phyloP scores from a whole-genome alignment of 2,888 invertebrate genomes.

The Cheilosia vulpina region DNA sequence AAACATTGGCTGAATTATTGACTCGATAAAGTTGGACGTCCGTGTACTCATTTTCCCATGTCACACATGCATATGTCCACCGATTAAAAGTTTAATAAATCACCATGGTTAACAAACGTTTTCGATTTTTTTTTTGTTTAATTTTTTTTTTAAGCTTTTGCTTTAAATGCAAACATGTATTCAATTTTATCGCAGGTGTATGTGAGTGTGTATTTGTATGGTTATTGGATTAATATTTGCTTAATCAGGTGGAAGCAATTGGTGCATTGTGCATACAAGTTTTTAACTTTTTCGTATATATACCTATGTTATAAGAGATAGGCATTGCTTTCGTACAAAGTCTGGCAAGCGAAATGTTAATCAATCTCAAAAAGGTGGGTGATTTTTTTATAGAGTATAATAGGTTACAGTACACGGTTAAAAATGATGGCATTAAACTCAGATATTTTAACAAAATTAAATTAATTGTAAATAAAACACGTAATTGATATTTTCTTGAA shows the following conservation, averaged over 20 bases:
- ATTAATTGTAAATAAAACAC: no score
- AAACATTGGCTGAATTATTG: conserved; percentile 71
- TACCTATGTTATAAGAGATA: no score
- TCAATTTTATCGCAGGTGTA: conserved; percentile 42
- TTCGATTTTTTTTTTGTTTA: conserved; percentile 5
- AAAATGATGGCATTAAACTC: no score
- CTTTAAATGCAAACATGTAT: conserved; percentile 34
- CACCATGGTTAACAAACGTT: conserved; percentile 64
- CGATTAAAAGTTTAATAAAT: conserved; percentile 74
- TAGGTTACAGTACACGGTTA: no score
- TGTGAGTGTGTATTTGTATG: conserved; percentile 43
- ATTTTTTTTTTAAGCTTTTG: conserved; percentile 13
- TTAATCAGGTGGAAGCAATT: conserved; percentile 49
- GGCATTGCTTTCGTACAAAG: no score
- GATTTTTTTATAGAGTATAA: no score
- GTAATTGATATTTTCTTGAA: no score
- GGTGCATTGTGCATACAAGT: not conserved
- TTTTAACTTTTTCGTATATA: not conserved
- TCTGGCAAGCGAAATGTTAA: no score
- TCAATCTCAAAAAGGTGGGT: no score
- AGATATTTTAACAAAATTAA: no score
- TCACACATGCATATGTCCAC: conserved; percentile 47
- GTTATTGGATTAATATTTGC: conserved; percentile 63
- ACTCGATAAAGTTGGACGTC: conserved; percentile 69
- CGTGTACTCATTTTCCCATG: conserved; percentile 44